Percentiles rank a stretch among this genome's conserved stretches.
Evolutionary conservation across 2,888 invertebrate species (phyloP).

Genomic region (Plagodis dolabraria): DNA sequence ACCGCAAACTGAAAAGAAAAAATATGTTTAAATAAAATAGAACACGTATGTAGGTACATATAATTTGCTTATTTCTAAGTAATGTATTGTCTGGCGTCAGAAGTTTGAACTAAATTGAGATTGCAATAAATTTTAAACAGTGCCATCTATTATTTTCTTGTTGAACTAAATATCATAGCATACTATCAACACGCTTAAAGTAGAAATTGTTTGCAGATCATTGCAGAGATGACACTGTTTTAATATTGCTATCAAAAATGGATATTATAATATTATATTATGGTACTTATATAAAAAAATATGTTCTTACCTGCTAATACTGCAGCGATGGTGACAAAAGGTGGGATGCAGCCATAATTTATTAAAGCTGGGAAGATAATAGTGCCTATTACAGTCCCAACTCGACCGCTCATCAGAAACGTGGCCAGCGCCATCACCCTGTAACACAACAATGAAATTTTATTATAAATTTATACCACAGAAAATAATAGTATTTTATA

Average conservation of each 20-base stretch:
- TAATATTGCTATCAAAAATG: neutral
- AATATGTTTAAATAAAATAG: neutral
- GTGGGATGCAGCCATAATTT: constrained; percentile 88
- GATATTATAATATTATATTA: no score
- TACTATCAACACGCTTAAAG: neutral
- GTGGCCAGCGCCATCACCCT: constrained; percentile 90
- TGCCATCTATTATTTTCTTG: neutral
- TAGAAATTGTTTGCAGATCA: neutral
- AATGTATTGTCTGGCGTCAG: no score
- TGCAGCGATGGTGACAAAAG: constrained; percentile 88
- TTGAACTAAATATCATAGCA: neutral
- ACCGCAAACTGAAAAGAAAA: constrained; percentile 65
- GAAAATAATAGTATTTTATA: no score
- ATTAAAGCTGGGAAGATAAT: constrained; percentile 89
- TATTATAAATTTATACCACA: no score
- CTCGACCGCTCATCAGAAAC: constrained; percentile 88
- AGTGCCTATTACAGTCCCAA: constrained; percentile 90
- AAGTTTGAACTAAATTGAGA: no score
- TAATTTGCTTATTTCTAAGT: no score
- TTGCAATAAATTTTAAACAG: neutral
- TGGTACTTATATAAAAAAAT: no score
- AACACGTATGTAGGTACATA: neutral
- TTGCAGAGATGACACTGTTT: constrained; percentile 8
- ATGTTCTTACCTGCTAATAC: constrained; percentile 85
- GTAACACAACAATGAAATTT: constrained; percentile 36